Base-by-base conservation (phyloP, 2,888 invertebrate species). In the Brenthis ino region DNA sequence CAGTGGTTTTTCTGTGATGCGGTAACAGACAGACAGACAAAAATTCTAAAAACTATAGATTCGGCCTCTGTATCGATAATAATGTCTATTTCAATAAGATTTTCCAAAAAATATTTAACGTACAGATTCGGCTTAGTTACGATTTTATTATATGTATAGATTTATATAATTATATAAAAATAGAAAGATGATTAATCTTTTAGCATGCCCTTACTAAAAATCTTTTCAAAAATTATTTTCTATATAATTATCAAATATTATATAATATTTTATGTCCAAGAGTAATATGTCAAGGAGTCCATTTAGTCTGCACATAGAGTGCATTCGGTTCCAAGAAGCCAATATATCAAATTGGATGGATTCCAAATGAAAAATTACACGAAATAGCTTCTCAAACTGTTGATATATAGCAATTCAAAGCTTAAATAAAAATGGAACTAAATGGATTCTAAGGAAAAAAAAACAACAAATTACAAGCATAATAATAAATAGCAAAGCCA, bases 311-410 rank as follows among this genome's bases (percentile, higher is more conserved):
- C 37, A 53, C 61, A 61, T 53, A 61, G 20, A 54, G 60, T 33
- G 24, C 28, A 47, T 66, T 67, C 60, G 20, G 28, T 74, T 72
- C 69, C 56, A 67, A 67, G 63, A 72, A 72, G 71, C 69, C 68
- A 70, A 74, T 72, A 74, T 65, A 71, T 73, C 67, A 70, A 70
- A 73, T 73, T 73, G 73, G 73, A 74, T 72, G 57, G 64, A 73
- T 65, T 70, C 74, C 73, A 73, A 73, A 70, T 71, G 68, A 70
- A 69, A 68, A 72, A 71, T 70, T 74, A 73, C 64, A 20, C 57
- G 65, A 68, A 68, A 68, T 63, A 47, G 28, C 54, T 66, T 60
- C 11, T 16, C 20, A 24, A 61, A 61, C 51, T 51, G 12, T 60
- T 60, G 51, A 63, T 63, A 8, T 37, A 53, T 51, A 37, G 37